Conservation (phyloP, 2,113 vertebrate genomes). For the Narcine bancroftii region DNA sequence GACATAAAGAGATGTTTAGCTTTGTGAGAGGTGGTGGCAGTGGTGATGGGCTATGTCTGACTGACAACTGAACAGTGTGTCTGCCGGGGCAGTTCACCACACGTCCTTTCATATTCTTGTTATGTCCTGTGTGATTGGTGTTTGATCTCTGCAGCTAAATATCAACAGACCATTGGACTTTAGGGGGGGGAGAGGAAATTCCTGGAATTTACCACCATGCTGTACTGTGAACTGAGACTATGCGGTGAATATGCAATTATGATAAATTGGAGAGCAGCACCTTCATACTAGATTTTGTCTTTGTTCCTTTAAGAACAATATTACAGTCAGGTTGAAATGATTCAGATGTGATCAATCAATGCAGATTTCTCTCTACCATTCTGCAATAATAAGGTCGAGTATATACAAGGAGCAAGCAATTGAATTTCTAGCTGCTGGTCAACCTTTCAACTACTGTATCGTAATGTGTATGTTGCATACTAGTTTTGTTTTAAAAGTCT, state of each 20-base stretch:
- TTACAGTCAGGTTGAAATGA: slow-evolving; percentile 15
- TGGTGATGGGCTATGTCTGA: slow-evolving; percentile 46
- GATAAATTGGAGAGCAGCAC: neutral
- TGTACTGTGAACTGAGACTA: neutral
- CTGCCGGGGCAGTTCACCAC: slow-evolving; percentile 57
- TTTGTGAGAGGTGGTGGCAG: slow-evolving; percentile 62
- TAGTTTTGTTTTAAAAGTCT: neutral
- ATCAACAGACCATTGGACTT: slow-evolving; percentile 63
- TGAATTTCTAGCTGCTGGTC: neutral
- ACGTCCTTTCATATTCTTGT: slow-evolving; percentile 53
- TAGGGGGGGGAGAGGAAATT: neutral
- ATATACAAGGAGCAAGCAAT: neutral
- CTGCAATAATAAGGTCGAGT: neutral
- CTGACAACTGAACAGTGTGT: slow-evolving; percentile 57
- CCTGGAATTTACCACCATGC: slow-evolving; percentile 62
- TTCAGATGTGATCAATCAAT: neutral
- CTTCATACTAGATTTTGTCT: neutral
- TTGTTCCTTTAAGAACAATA: neutral
- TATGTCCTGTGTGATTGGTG: slow-evolving; percentile 57
- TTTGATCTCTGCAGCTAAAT: slow-evolving; percentile 68
- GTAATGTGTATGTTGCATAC: neutral
- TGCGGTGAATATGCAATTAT: neutral
- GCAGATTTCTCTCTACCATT: neutral
- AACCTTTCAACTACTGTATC: neutral
- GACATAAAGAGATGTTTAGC: slow-evolving; percentile 66